phyloP scores from a whole-genome alignment of 2,888 invertebrate species.

The Drosophila koepferae region DNA sequence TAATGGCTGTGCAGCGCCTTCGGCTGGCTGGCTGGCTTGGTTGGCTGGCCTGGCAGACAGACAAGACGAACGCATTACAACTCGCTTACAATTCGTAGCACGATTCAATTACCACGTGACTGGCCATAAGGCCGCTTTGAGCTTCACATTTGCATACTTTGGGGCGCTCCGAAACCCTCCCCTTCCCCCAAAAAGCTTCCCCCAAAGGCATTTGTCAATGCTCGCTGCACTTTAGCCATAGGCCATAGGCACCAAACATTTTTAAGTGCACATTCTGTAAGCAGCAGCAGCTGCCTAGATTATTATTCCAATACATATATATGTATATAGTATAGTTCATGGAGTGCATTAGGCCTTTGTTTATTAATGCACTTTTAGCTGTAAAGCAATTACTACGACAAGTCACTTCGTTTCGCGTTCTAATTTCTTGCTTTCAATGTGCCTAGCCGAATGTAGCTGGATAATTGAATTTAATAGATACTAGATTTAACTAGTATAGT shows the following conservation, averaged over 20 bases:
- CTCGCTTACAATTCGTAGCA: slow-evolving; percentile 73
- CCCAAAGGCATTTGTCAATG: slow-evolving; percentile 58
- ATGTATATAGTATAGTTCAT: not conserved
- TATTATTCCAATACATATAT: slow-evolving; percentile 13
- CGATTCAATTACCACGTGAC: slow-evolving; percentile 77
- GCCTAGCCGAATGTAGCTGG: not conserved
- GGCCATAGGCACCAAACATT: slow-evolving; percentile 43
- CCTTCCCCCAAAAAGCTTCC: slow-evolving; percentile 19
- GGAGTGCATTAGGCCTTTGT: slow-evolving; percentile 13
- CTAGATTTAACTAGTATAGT: not conserved
- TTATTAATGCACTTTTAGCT: slow-evolving; percentile 7
- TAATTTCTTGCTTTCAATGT: not conserved
- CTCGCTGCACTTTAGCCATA: slow-evolving; percentile 47
- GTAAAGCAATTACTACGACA: not conserved
- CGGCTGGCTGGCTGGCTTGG: not conserved
- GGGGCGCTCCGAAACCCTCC: slow-evolving; percentile 4
- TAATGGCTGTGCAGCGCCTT: slow-evolving; percentile 47
- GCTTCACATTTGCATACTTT: slow-evolving; percentile 68
- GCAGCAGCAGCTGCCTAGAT: slow-evolving; percentile 10
- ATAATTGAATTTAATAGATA: slow-evolving; percentile 1
- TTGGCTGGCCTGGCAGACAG: not conserved
- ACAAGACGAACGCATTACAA: slow-evolving; percentile 57
- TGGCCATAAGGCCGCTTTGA: slow-evolving; percentile 58
- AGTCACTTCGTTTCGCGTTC: not conserved
- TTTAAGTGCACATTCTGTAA: slow-evolving; percentile 60